Evolutionary conservation across 2,888 invertebrate genomes (phyloP), one percentile per base, ranked within the genome.

Genomic region (Lochmaea crataegi): DNA sequence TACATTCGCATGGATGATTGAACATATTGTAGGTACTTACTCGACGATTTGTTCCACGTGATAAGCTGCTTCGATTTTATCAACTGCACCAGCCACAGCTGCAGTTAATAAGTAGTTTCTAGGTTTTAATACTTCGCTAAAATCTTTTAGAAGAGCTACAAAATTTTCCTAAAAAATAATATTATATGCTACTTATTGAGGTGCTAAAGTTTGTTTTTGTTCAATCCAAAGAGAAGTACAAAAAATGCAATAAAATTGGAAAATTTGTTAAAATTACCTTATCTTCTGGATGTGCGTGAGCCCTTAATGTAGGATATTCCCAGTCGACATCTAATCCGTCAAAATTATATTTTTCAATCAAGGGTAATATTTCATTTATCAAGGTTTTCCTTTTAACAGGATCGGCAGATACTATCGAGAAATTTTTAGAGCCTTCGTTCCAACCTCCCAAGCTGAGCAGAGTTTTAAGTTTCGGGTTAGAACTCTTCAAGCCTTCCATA

Each of bases 251-350:
- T 32, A 32, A 32, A 32, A 5, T 32, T 5, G 5, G 32, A 32
- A 32, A 32, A 32, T 32, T 32, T 32, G 5, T 32, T 7, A 1
- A 14, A 58, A 0, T 42, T 61, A 78, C 78, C 65, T 76, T 76
- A 72, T 80, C 80, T 45, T 65, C 75, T 9, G 76, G 72, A 42
- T 77, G 42, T 1, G 63, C 60, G 3, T 67, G 26, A 11, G 78
- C 79, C 66, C 81, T 77, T 45, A 76, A 76, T 26, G 92, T 94
- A 6, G 95, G 95, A 83, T 95, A 95, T 85, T 95, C 95, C 95
- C 95, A 95, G 83, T 95, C 94, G 76, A 95, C 88, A 83, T 95
- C 95, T 80, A 95, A 90, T 0, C 95, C 95, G 81, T 95, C 94
- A 78, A 95, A 95, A 32, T 90, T 87, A 82, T 94, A 94, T 69